These are phyloP conservation scores for Papilio machaon DNA, from an alignment of 1,140 invertebrate genomes.

Conservation along the genomic window DNA sequence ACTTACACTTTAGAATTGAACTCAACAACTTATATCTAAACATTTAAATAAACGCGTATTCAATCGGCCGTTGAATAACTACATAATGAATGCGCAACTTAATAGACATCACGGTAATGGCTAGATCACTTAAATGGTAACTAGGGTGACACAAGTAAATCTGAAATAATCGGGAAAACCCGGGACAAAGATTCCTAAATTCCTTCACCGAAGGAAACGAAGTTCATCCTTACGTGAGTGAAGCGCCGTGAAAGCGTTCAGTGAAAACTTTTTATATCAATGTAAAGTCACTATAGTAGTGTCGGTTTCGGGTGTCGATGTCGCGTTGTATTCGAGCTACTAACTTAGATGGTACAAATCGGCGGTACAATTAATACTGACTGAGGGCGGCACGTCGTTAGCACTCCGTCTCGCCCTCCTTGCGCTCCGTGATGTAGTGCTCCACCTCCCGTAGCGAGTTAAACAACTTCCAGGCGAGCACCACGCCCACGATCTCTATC, in stretches of 20 bases:
- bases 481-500: conserved; percentile 67
- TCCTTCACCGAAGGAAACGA: conserved; percentile 66
- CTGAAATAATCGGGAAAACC: conserved; percentile 21
- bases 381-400: conserved; percentile 54
- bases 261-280: conserved; percentile 44
- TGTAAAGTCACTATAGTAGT: conserved; percentile 53
- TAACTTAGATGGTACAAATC: conserved; percentile 41
- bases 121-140: conserved; percentile 38
- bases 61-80: conserved; percentile 5
- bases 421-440: conserved; percentile 74
- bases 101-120: background rate
- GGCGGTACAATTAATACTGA: conserved; percentile 50
- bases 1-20: conserved; percentile 18
- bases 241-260: conserved; percentile 45
- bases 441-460: conserved; percentile 69
- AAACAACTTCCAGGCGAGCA: conserved; percentile 74
- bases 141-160: conserved; percentile 37
- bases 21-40: background rate
- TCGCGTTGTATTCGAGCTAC: conserved; percentile 50
- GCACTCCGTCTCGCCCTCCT: conserved; percentile 77
- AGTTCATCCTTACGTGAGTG: conserved; percentile 53
- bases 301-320: conserved; percentile 40
- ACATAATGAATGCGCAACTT: conserved; percentile 31
- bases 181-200: conserved; percentile 56
- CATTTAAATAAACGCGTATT: conserved; percentile 3